Evolutionary conservation across 1,140 invertebrate species (phyloP).

Genomic region (Heliothis subflexa): DNA sequence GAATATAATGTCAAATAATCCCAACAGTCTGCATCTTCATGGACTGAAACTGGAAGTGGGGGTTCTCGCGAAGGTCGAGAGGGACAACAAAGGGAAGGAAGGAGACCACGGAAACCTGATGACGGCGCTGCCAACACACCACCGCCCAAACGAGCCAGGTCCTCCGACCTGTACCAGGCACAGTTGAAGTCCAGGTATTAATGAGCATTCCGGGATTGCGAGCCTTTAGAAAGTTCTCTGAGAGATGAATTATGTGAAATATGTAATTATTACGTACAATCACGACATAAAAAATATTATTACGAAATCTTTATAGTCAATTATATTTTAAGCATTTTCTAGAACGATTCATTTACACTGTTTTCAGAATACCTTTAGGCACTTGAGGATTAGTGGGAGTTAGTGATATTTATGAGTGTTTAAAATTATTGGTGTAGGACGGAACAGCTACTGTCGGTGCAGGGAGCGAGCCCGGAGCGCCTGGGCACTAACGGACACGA

Average conservation of each 20-base stretch:
- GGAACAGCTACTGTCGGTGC: constrained; percentile 75
- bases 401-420: constrained; percentile 48
- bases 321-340: too few species aligned
- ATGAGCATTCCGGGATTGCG: constrained; percentile 43
- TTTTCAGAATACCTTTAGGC: background rate
- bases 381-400: background rate
- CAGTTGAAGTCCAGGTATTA: constrained; percentile 85
- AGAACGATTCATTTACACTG: background rate
- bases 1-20: background rate
- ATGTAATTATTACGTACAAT: too few species aligned
- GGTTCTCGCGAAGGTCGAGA: constrained; percentile 74
- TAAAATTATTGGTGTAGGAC: constrained; percentile 72
- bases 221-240: background rate
- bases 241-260: too few species aligned
- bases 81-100: constrained; percentile 66
- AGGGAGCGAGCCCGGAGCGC: constrained; percentile 79
- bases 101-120: constrained; percentile 73
- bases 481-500: constrained; percentile 85
- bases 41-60: constrained; percentile 80
- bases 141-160: constrained; percentile 88
- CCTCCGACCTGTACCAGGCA: constrained; percentile 87
- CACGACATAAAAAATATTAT: too few species aligned
- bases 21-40: constrained; percentile 77
- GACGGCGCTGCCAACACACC: constrained; percentile 85
- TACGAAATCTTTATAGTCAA: too few species aligned